Percentiles rank a stretch among this genome's conserved stretches.
Evolutionary conservation across 2,888 invertebrate species (phyloP).

Genomic region (Seira ritae): DNA sequence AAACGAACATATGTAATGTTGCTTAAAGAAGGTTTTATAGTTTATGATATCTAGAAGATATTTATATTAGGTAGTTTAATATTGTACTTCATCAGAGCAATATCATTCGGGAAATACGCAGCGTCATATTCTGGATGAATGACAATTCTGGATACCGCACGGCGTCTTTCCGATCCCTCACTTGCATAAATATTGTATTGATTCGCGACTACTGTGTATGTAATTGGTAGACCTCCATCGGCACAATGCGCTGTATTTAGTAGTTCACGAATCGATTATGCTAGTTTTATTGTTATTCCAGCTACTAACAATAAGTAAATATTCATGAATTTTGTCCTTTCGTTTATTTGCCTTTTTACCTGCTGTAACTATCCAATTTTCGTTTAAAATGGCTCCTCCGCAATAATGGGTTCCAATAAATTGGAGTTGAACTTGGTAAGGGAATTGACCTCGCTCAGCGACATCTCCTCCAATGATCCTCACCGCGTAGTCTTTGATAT

Average conservation of each 20-base stretch:
- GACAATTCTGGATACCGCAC: conserved; percentile 17
- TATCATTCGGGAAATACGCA: conserved; percentile 75
- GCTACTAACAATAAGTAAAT: no score
- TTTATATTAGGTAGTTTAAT: no score
- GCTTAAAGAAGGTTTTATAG: neutral
- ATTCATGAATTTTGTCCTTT: conserved; percentile 13
- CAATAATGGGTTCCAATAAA: conserved; percentile 37
- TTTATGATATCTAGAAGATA: neutral
- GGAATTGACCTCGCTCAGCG: conserved; percentile 40
- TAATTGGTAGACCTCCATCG: conserved; percentile 6
- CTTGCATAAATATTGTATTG: conserved; percentile 34
- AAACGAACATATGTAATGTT: no score
- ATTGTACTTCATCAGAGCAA: conserved; percentile 74
- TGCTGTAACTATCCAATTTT: conserved; percentile 48
- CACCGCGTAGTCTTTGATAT: conserved; percentile 13
- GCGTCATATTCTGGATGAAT: conserved; percentile 44
- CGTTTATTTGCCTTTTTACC: no score
- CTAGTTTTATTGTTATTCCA: no score
- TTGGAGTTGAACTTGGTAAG: conserved; percentile 43
- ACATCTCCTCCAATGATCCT: conserved; percentile 50
- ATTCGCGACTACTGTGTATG: conserved; percentile 41
- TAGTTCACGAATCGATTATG: no score
- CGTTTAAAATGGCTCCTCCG: conserved; percentile 51
- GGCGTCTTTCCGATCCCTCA: conserved; percentile 38
- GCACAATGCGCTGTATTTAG: conserved; percentile 51